Evolutionary conservation across 2,113 vertebrate species (phyloP).

Genomic region (Taurulus bubalis): DNA sequence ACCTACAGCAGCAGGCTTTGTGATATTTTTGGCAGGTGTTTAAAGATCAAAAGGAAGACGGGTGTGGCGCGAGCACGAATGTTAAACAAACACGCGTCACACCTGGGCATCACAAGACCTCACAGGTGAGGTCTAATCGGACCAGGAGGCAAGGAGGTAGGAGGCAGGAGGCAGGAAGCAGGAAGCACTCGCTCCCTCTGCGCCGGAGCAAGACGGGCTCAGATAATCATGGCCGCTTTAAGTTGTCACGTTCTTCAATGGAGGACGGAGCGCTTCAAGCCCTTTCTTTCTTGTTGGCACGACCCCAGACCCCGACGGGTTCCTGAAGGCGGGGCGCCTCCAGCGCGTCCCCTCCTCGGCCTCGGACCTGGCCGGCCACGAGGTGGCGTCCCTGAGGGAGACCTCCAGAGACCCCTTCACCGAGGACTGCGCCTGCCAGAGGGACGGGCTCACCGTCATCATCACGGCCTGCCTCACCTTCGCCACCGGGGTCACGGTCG

Average conservation of each 20-base stretch:
- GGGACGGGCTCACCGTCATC: conserved; percentile 95
- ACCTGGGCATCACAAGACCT: neutral
- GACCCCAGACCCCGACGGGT: conserved; percentile 92
- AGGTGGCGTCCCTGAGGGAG: conserved; percentile 89
- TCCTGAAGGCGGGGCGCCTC: conserved; percentile 93
- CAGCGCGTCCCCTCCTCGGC: conserved; percentile 95
- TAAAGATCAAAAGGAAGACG: neutral
- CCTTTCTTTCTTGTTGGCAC: too few relatives aligned
- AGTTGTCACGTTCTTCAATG: neutral
- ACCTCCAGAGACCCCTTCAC: conserved; percentile 93
- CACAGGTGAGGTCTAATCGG: too few relatives aligned
- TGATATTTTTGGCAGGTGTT: neutral
- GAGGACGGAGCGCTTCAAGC: too few relatives aligned
- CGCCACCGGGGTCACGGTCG: conserved; percentile 92
- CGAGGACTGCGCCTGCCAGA: conserved; percentile 91
- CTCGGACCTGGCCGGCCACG: conserved; percentile 93
- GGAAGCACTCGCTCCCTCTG: neutral
- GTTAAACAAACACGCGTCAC: neutral
- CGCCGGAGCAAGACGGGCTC: neutral
- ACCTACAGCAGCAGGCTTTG: neutral
- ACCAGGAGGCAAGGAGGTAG: too few relatives aligned
- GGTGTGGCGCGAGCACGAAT: neutral
- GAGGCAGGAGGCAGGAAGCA: neutral
- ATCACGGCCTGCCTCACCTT: conserved; percentile 98
- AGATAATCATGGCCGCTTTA: neutral